Evolutionary conservation across 1,140 invertebrate genomes (phyloP), one percentile per base, ranked within the genome.

Genomic region (Gonatopus flavifemur): DNA sequence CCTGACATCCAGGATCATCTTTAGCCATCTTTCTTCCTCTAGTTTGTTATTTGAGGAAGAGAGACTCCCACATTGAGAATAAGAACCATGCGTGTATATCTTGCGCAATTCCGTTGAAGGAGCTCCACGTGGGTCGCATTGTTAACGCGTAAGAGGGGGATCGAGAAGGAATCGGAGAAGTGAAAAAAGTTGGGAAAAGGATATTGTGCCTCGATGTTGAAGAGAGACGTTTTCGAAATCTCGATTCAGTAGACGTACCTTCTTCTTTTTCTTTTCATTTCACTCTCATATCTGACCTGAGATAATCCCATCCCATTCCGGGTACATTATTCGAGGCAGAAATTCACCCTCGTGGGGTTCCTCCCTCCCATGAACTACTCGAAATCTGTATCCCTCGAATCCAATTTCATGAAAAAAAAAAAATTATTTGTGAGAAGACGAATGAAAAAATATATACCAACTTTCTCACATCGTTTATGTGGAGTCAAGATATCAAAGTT

Each of bases 221-320:
- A n/a, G n/a, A n/a, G n/a, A n/a, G n/a, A n/a, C n/a, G n/a, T n/a
- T n/a, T n/a, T n/a, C n/a, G n/a, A n/a, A n/a, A n/a, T 13, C 31
- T 32, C 31, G 31, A 32, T 32, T 32, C 31, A 15, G 31, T 32
- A 8, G 16, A 15, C 31, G n/a, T 32, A 13, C 31, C 3, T 32
- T 32, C 31, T 15, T 8, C 16, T 32, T 4, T 15, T 32, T n/a
- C n/a, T n/a, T n/a, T n/a, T n/a, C n/a, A n/a, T n/a, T 12, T 28
- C 25, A 12, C 37, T 9, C 52, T 55, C 48, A 42, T 76, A 74
- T 69, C 70, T 70, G 72, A 71, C 64, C 64, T 56, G 57, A 71
- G 69, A 76, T 76, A 76, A 76, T 76, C 69, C 70, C 72, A 68
- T 71, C 69, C 65, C 40, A 54, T 47, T 45, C 57, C 59, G 20